These are phyloP conservation scores for Platalea minor DNA, from an alignment of 2,797 vertebrate genomes.

Conservation along the genomic window DNA sequence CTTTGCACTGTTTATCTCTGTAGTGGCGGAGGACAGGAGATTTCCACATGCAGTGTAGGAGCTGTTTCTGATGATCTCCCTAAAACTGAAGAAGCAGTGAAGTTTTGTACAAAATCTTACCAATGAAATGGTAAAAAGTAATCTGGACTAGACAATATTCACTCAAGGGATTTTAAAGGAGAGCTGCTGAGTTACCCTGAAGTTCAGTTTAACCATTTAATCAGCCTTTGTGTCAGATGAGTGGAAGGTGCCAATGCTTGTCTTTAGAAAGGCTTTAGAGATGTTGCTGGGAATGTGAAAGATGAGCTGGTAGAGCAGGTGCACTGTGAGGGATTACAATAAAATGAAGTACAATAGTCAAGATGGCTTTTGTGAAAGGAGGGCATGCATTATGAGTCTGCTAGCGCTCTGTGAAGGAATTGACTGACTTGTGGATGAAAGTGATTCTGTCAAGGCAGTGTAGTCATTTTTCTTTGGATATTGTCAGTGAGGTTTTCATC, in stretches of 20 bases:
- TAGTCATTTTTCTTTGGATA: background rate
- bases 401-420: background rate
- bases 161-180: background rate
- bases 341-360: background rate
- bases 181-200: background rate
- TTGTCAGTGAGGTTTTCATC: background rate
- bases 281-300: background rate
- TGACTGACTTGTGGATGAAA: background rate
- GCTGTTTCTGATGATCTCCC: background rate
- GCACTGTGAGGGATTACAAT: background rate
- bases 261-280: background rate
- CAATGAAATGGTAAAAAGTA: background rate
- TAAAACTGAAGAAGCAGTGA: background rate
- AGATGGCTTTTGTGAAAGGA: background rate
- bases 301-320: background rate
- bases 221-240: background rate
- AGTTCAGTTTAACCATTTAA: background rate
- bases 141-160: background rate
- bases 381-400: background rate
- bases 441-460: background rate
- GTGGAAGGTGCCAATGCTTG: background rate
- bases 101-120: background rate
- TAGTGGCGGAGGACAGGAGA: background rate
- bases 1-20: background rate
- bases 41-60: background rate